Evolutionary conservation across 2,888 invertebrate species (phyloP), one percentile per base, ranked within the genome.

Genomic region (Drosophila tanythrix): DNA sequence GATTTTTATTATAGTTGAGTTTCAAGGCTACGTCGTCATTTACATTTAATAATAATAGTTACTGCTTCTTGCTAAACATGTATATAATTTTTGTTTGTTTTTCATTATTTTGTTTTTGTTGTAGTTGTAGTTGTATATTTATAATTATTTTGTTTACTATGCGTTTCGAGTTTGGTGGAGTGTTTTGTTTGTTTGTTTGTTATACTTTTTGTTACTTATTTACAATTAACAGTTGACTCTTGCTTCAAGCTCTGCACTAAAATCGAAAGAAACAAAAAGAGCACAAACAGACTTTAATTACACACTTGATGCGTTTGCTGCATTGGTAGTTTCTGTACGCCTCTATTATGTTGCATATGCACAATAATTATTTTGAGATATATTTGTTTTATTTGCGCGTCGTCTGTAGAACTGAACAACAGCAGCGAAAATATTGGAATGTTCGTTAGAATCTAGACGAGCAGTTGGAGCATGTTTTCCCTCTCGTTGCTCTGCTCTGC

Each of bases 171-270:
- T 86, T 86, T 81, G 79, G 81, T 83, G 83, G 78, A 86, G 81
- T 82, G 83, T 63, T 56, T 55, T 27, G 53, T 35, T 53, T 52
- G 29, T 29, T 73, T 78, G 78, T 84, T 82, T 79, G 67, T 76
- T 82, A 50, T 79, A 61, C 62, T 78, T 81, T 76, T 73, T 75
- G 83, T 86, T 87, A 66, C 74, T 81, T 87, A 87, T 87, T 85
- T 87, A 87, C 87, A 87, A 88, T 85, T 83, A 75, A 82, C 70
- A 56, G 70, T 61, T 76, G 70, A 79, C 31, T 74, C 65, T 80
- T 70, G 52, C 62, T 64, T 77, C 69, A 75, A 70, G 81, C 75
- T 75, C 78, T 87, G 84, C 76, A 81, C 84, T 79, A 56, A 61
- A 61, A 52, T 68, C 55, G 66, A 62, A 74, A 25, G 59, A 63